Evolutionary conservation across 2,888 invertebrate species (phyloP), one percentile per base, ranked within the genome.

Genomic region (Tetropium fuscum): DNA sequence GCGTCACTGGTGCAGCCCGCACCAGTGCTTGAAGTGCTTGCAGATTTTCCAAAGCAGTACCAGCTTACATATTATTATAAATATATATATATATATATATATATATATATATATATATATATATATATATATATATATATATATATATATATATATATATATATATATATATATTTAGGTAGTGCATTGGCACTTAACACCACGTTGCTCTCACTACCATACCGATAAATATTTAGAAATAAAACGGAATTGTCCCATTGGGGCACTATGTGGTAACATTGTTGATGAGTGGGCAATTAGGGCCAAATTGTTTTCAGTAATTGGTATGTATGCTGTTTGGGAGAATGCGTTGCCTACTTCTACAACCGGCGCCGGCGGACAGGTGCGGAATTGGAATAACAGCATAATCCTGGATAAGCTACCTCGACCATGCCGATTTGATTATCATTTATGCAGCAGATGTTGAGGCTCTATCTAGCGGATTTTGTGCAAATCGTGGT

Each of bases 371-470:
- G 38, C 18, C 32, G 58, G 60, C 60, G 63, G 60, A 60, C 58
- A 55, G 58, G 58, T 30, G 44, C 51, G 58, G 60, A 58, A 60
- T 63, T 47, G 58, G 60, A 58, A 60, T 63, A 63, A 58, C 51
- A 51, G 43, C 51, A 48, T 60, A 63, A 63, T 63, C 63, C 54
- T 34, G 45, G 63, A 63, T 63, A 56, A 60, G 54, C 63, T 53
- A 60, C 57, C 53, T 57, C 51, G 60, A 48, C 57, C 48, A 58
- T 54, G 36, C 54, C 25, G 60, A 58, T 63, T 60, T 58, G 60
- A 63, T 63, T 60, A 60, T 48, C 60, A 58, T 60, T 63, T 58
- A 54, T 54, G 60, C 58, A 58, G 53, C 60, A 63, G 63, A 56
- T 60, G 63, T 47, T 57, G 58, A 32, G 48, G 25, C 60, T 60